These are phyloP conservation scores for Eretmocerus hayati DNA, from an alignment of 2,888 invertebrate species.

Conservation along the genomic window DNA sequence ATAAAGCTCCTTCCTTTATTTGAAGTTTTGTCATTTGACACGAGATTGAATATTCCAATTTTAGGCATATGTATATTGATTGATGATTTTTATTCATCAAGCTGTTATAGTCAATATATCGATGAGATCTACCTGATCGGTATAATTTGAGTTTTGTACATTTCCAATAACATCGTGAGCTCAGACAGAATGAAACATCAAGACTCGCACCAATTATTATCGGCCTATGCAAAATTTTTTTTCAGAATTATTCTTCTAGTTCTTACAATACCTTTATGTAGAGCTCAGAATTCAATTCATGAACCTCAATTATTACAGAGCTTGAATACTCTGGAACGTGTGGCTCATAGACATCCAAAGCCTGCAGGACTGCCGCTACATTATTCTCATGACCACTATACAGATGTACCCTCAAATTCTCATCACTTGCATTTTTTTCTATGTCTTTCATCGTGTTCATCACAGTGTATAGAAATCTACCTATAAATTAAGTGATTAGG, in stretches of 20 bases:
- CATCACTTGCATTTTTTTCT: conserved; percentile 29
- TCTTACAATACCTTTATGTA: conserved; percentile 40
- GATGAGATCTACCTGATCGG: too few relatives aligned
- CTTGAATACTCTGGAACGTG: conserved; percentile 35
- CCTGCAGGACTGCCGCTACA: conserved; percentile 34
- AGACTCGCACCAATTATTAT: too few relatives aligned
- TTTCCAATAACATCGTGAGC: too few relatives aligned
- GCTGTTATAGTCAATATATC: too few relatives aligned
- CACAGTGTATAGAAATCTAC: background rate
- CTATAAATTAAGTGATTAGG: background rate
- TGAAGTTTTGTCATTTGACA: too few relatives aligned
- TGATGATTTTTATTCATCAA: too few relatives aligned
- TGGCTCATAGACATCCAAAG: conserved; percentile 33
- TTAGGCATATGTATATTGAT: too few relatives aligned
- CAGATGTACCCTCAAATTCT: conserved; percentile 38
- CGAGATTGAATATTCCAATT: too few relatives aligned
- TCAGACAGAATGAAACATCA: too few relatives aligned
- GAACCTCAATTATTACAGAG: conserved; percentile 36
- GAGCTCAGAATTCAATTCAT: conserved; percentile 24
- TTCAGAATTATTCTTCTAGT: too few relatives aligned
- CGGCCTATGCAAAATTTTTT: background rate
- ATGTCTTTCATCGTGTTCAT: background rate
- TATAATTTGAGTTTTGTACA: too few relatives aligned
- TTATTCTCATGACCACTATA: conserved; percentile 38
- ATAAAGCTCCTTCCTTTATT: too few relatives aligned